Conservation (phyloP, 2,888 invertebrate species). For the Macrophya alboannulata region DNA sequence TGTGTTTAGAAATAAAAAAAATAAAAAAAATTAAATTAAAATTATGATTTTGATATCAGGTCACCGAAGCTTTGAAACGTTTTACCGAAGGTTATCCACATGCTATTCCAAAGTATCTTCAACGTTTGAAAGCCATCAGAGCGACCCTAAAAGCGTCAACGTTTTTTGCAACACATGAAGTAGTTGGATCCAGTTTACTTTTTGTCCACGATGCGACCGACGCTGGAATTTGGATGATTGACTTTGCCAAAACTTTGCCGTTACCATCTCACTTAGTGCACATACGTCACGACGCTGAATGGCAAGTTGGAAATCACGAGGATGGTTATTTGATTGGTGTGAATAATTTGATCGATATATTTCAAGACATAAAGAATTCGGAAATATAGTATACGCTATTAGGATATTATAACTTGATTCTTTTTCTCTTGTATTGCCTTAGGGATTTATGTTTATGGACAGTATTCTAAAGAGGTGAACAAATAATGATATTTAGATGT, state of each 20-base stretch:
- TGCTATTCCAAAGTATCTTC: constrained; percentile 90
- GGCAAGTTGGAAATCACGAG: constrained; percentile 98
- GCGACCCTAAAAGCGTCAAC: constrained; percentile 91
- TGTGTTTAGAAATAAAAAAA: not conserved
- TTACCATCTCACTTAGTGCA: constrained; percentile 86
- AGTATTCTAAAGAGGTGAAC: not conserved
- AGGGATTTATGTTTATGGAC: not conserved
- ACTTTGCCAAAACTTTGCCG: constrained; percentile 97
- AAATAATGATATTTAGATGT: not conserved
- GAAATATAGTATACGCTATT: constrained; percentile 35
- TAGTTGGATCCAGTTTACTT: constrained; percentile 96
- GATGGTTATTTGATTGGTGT: constrained; percentile 97
- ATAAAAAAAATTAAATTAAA: not conserved
- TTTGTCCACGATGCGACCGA: constrained; percentile 95
- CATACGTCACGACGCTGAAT: constrained; percentile 91
- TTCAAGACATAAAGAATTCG: constrained; percentile 83
- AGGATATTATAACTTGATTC: not conserved
- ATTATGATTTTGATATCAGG: constrained; percentile 73
- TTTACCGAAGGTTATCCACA: constrained; percentile 91
- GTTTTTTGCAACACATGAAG: constrained; percentile 96
- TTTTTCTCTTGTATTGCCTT: constrained; percentile 26
- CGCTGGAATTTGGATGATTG: constrained; percentile 98
- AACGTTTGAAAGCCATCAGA: constrained; percentile 92
- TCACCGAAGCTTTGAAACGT: constrained; percentile 90
- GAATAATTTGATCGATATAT: constrained; percentile 93